Evolutionary conservation across 2,888 invertebrate genomes (phyloP).

Genomic region (Drosophila kuntzei): DNA sequence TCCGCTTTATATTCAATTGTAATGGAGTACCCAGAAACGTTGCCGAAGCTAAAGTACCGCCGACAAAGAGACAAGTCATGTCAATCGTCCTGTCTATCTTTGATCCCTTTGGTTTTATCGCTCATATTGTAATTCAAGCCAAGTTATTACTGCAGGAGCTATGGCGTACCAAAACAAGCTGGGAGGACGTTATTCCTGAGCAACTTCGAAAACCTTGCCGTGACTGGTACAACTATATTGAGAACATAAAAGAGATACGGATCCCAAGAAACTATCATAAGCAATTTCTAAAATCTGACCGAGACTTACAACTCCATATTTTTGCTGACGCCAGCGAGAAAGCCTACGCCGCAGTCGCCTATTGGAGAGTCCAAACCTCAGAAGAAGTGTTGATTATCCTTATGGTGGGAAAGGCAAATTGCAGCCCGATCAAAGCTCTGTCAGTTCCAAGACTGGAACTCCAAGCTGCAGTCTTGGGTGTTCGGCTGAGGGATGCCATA

Average conservation of each 20-base stretch:
- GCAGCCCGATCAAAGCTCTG: too few species aligned
- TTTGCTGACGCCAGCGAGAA: slow-evolving; percentile 1
- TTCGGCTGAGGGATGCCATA: too few species aligned
- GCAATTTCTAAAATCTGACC: not conserved
- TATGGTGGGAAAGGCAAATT: too few species aligned
- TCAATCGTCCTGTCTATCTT: too few species aligned
- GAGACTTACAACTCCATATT: not conserved
- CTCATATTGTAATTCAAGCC: not conserved
- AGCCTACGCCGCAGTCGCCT: slow-evolving; percentile 2
- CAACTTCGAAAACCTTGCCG: not conserved
- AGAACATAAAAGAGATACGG: not conserved
- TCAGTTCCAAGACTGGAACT: too few species aligned
- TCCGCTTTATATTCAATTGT: not conserved
- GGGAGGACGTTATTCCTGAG: not conserved
- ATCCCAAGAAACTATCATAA: not conserved
- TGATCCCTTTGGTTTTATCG: not conserved
- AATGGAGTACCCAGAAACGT: not conserved
- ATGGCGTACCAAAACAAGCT: not conserved
- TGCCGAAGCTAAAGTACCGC: not conserved
- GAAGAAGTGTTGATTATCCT: too few species aligned
- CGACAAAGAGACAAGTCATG: not conserved
- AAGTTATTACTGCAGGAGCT: not conserved
- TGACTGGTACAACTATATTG: not conserved
- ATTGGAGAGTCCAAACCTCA: not conserved
- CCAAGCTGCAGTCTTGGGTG: too few species aligned